Conservation (phyloP, 2,113 vertebrate species). For the Pica pica region DNA sequence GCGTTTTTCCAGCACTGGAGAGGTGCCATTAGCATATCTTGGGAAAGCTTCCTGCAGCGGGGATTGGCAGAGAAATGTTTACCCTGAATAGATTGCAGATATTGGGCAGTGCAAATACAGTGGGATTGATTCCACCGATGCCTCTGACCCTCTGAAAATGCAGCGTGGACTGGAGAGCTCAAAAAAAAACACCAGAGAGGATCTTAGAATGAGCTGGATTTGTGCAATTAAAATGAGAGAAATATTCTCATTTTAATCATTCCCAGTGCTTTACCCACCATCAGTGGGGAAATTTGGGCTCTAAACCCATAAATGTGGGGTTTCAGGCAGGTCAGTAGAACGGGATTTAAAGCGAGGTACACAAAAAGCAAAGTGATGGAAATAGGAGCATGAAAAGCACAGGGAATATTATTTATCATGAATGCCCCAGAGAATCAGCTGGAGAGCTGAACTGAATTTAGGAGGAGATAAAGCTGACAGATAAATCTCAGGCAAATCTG, state of each 20-base stretch:
- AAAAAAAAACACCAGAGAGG: neutral
- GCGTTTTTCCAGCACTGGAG: neutral
- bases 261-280: neutral
- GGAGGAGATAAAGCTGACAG: constrained; percentile 30
- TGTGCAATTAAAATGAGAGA: neutral
- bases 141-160: neutral
- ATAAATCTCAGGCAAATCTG: constrained; percentile 21
- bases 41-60: neutral
- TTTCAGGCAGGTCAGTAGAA: neutral
- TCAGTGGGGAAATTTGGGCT: neutral
- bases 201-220: neutral
- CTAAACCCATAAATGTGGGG: neutral
- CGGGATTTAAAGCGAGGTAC: neutral
- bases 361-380: neutral
- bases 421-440: neutral
- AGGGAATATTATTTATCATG: neutral
- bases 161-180: neutral
- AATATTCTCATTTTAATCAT: neutral
- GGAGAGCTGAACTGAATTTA: neutral
- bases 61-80: constrained; percentile 48
- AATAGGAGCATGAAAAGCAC: neutral
- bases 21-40: neutral
- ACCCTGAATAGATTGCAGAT: constrained; percentile 37
- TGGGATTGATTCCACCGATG: neutral
- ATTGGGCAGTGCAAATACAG: constrained; percentile 6